These are phyloP conservation scores for Ptychadena robeensis DNA, from an alignment of 2,797 vertebrate species.

Conservation along the genomic window DNA sequence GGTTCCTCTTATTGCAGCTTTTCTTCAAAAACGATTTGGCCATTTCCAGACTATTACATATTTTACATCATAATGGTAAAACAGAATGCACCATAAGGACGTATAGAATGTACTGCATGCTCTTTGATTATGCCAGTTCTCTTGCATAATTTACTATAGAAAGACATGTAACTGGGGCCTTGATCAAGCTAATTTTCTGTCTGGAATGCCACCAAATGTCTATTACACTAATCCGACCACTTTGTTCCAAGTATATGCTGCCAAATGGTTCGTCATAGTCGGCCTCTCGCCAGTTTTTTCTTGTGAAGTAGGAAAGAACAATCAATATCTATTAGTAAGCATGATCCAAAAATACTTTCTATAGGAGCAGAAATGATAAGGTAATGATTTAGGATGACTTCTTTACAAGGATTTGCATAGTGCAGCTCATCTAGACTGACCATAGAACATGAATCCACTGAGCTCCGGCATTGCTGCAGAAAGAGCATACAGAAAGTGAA, in stretches of 20 bases:
- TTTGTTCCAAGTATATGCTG: slow-evolving; percentile 27
- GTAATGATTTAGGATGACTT: neutral
- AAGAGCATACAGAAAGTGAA: too few relatives aligned
- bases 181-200: slow-evolving; percentile 45
- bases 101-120: neutral
- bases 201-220: slow-evolving; percentile 26
- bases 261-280: slow-evolving; percentile 9
- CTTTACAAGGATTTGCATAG: neutral
- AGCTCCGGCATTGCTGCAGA: too few relatives aligned
- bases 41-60: neutral
- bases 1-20: too few relatives aligned
- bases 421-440: neutral
- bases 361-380: neutral
- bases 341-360: neutral
- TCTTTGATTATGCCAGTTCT: neutral
- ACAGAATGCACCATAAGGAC: neutral
- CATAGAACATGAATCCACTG: neutral
- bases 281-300: slow-evolving; percentile 8
- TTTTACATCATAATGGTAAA: neutral
- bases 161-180: slow-evolving; percentile 11
- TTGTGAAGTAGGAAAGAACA: slow-evolving; percentile 10
- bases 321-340: slow-evolving; percentile 17
- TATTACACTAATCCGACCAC: slow-evolving; percentile 19
- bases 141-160: slow-evolving; percentile 4
- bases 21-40: too few relatives aligned